Conservation (phyloP, 2,888 invertebrate species). For the Tetanocera ferruginea region DNA sequence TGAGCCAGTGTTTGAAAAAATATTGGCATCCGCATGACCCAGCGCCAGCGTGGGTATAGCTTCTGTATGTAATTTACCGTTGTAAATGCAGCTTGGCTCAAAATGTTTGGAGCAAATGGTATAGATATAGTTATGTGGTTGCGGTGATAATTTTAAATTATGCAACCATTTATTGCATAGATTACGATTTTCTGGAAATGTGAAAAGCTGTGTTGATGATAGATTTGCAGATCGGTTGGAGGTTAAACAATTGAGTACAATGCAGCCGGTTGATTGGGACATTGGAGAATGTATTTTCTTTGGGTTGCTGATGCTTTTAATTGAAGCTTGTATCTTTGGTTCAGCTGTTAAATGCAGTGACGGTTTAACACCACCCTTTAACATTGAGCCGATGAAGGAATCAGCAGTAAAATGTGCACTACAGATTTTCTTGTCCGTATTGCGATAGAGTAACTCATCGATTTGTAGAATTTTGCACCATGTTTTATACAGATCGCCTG, state of each 20-base stretch:
- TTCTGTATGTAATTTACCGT: conserved; percentile 52
- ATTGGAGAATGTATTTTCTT: background rate
- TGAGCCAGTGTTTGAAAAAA: conserved; percentile 53
- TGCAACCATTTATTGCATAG: conserved; percentile 60
- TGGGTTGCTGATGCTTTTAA: conserved; percentile 1
- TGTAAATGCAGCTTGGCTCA: conserved; percentile 51
- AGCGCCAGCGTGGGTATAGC: conserved; percentile 61
- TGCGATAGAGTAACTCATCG: conserved; percentile 42
- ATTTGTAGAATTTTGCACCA: conserved; percentile 46
- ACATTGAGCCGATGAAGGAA: conserved; percentile 19
- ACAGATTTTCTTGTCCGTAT: conserved; percentile 44
- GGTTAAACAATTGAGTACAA: conserved; percentile 49
- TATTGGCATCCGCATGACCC: conserved; percentile 57
- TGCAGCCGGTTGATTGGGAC: conserved; percentile 3
- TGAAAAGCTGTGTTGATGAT: background rate
- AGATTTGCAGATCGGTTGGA: conserved; percentile 36
- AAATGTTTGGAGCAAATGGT: conserved; percentile 60
- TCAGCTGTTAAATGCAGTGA: conserved; percentile 16
- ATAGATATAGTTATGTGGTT: conserved; percentile 41
- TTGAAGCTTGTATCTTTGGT: background rate
- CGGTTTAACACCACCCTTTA: conserved; percentile 39
- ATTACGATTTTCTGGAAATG: conserved; percentile 57
- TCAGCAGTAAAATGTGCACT: conserved; percentile 41
- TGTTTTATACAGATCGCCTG: conserved; percentile 41
- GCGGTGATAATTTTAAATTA: conserved; percentile 52